A percentile compares a stretch with the other conserved stretches of the same genome.
Conservation (phyloP, 2,888 invertebrate species). For the Slavum lentiscoides region DNA sequence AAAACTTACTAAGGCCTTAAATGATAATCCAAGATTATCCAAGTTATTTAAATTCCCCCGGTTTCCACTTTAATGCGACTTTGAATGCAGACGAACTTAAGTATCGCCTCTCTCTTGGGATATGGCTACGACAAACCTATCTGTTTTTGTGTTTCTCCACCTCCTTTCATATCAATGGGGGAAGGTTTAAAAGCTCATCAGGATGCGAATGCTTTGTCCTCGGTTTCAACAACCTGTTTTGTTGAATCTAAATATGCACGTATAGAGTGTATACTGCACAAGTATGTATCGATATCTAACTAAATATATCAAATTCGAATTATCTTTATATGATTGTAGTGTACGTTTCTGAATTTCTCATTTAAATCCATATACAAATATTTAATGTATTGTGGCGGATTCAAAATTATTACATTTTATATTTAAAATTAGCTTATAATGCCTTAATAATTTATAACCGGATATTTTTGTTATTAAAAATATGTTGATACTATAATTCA, state of each 20-base stretch:
- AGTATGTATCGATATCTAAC: not conserved
- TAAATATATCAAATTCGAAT: slow-evolving; percentile 18
- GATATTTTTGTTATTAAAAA: no score
- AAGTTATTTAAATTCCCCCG: slow-evolving; percentile 35
- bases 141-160: slow-evolving; percentile 10
- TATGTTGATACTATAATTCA: no score
- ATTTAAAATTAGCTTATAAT: no score
- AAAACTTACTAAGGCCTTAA: slow-evolving; percentile 43
- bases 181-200: slow-evolving; percentile 49
- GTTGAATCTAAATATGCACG: not conserved
- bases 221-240: slow-evolving; percentile 17
- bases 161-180: not conserved
- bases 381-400: not conserved
- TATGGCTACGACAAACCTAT: not conserved
- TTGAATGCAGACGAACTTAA: slow-evolving; percentile 47
- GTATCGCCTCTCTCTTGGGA: slow-evolving; percentile 29
- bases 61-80: slow-evolving; percentile 50
- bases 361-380: not conserved
- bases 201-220: not conserved
- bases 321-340: slow-evolving; percentile 22
- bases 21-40: slow-evolving; percentile 50
- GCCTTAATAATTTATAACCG: no score
- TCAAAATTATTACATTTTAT: no score
- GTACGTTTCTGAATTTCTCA: slow-evolving; percentile 6
- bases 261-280: not conserved